These are phyloP conservation scores for Ramphastos sulfuratus DNA, from an alignment of 2,113 vertebrate genomes.

Conservation along the genomic window DNA sequence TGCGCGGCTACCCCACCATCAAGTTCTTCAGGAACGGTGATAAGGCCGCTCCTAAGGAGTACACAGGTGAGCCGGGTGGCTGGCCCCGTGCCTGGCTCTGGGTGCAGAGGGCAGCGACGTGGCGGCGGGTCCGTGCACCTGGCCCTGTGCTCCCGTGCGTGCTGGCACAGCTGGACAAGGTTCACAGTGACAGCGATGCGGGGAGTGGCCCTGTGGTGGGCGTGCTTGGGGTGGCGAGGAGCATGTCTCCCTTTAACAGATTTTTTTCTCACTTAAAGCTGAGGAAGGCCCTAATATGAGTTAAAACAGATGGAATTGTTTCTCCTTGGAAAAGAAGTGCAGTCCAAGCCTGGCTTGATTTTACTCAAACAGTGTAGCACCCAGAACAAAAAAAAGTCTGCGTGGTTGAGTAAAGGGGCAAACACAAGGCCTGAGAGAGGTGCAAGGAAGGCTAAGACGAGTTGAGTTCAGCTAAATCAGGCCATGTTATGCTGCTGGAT, in stretches of 20 bases:
- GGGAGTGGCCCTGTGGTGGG: neutral
- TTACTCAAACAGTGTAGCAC: fast-evolving
- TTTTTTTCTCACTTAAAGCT: too few relatives aligned
- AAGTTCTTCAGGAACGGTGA: conserved; percentile 97
- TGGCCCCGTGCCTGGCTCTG: neutral
- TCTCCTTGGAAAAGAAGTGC: neutral
- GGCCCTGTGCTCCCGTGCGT: fast-evolving
- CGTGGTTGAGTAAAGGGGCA: fast-evolving
- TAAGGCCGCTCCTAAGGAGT: conserved; percentile 87
- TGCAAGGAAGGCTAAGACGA: neutral
- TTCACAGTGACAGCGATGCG: neutral
- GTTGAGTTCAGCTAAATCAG: too few relatives aligned
- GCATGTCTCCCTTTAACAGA: fast-evolving
- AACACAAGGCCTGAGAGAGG: fast-evolving
- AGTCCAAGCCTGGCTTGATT: fast-evolving
- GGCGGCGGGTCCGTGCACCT: neutral
- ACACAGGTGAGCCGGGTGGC: conserved; percentile 79
- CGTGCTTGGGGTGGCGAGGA: neutral
- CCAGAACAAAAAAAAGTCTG: neutral
- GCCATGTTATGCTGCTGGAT: fast-evolving
- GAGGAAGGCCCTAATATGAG: fast-evolving
- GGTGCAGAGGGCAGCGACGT: neutral
- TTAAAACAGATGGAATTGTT: fast-evolving
- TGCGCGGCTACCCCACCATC: conserved; percentile 95
- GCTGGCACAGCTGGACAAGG: neutral